These are phyloP conservation scores for Ptychoptera albimana DNA, from an alignment of 2,888 invertebrate genomes.

Conservation along the genomic window DNA sequence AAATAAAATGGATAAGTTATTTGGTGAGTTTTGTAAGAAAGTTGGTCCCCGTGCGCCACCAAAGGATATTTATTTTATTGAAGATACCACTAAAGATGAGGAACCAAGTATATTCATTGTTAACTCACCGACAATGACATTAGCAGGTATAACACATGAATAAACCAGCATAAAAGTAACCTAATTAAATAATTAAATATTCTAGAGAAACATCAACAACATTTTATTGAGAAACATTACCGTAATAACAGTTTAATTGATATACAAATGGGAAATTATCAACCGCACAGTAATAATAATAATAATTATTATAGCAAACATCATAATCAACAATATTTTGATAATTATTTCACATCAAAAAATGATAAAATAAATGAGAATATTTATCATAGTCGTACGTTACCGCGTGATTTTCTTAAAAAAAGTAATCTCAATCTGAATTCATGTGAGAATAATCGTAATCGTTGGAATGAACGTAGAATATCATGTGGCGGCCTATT, in stretches of 20 bases:
- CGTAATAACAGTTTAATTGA: too few species aligned
- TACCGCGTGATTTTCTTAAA: conserved; percentile 27
- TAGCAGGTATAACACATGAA: too few species aligned
- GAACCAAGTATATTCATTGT: conserved; percentile 13
- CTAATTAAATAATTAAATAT: neutral
- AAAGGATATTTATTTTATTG: conserved; percentile 28
- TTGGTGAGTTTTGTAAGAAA: conserved; percentile 26
- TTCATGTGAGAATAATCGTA: neutral
- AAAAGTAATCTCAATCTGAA: neutral
- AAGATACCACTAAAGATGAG: conserved; percentile 11
- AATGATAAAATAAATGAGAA: conserved; percentile 9
- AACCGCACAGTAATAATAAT: neutral
- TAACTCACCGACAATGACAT: too few species aligned
- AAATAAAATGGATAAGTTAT: conserved; percentile 20
- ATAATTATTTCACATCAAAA: too few species aligned
- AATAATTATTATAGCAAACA: conserved; percentile 1
- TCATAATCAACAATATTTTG: neutral
- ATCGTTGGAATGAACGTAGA: neutral
- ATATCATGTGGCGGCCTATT: conserved; percentile 6
- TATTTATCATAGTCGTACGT: conserved; percentile 23
- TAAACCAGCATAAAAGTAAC: too few species aligned
- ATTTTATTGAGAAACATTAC: too few species aligned
- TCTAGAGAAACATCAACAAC: conserved; percentile 12
- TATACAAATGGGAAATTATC: neutral
- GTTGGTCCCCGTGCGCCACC: conserved; percentile 26